phyloP scores from a whole-genome alignment of 2,888 invertebrate species.

The Dynastes maya region DNA sequence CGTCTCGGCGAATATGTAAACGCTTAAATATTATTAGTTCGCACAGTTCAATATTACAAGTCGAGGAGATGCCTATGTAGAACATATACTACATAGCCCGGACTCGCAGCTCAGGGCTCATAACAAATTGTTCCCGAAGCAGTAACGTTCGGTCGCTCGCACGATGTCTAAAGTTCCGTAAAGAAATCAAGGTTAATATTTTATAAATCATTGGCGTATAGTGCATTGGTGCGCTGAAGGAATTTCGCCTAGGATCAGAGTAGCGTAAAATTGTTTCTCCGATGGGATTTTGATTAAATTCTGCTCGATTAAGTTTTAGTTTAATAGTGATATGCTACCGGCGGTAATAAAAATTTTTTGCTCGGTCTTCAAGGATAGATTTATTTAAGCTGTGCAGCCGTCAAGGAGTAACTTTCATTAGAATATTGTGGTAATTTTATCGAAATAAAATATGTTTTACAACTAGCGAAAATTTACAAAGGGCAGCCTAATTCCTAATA shows the following conservation, averaged over 20 bases:
- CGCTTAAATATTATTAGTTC: conserved; percentile 27
- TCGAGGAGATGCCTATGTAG: conserved; percentile 3
- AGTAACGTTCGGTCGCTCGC: not conserved
- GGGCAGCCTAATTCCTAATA: too few relatives aligned
- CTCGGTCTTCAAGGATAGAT: not conserved
- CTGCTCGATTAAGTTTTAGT: conserved; percentile 28
- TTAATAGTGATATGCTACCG: conserved; percentile 3
- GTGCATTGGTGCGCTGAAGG: not conserved
- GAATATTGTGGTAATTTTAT: too few relatives aligned
- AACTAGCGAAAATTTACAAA: too few relatives aligned
- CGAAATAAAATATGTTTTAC: too few relatives aligned
- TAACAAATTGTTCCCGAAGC: conserved; percentile 19
- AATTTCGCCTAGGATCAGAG: conserved; percentile 3
- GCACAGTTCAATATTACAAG: not conserved
- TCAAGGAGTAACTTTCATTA: too few relatives aligned
- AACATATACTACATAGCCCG: conserved; percentile 1
- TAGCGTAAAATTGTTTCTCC: conserved; percentile 36
- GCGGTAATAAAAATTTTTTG: conserved; percentile 21
- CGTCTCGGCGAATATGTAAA: conserved; percentile 24
- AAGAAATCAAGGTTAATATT: conserved; percentile 24
- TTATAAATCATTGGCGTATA: conserved; percentile 19
- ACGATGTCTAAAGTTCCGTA: not conserved
- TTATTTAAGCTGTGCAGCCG: not conserved
- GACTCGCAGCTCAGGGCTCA: too few relatives aligned
- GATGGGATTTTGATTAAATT: conserved; percentile 40